Percentiles rank a stretch among this genome's conserved stretches.
These are phyloP conservation scores for Psilopsiagon aymara DNA, from an alignment of 2,113 vertebrate genomes.

Conservation along the genomic window DNA sequence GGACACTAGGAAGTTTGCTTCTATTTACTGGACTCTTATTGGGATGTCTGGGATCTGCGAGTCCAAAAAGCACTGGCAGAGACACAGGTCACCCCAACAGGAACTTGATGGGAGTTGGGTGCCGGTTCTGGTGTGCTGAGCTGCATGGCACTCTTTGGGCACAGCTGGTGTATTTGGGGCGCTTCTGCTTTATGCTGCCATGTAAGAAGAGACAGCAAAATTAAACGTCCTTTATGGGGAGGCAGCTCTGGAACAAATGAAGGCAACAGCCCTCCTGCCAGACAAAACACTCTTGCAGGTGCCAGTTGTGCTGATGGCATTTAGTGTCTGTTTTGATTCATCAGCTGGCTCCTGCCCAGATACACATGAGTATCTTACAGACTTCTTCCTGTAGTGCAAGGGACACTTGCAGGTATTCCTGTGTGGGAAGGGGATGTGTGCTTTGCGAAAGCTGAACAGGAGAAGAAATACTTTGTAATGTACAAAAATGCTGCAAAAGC, in stretches of 20 bases:
- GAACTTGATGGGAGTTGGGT: neutral
- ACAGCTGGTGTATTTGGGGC: neutral
- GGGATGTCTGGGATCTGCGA: neutral
- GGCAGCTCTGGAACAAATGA: neutral
- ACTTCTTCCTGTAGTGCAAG: neutral
- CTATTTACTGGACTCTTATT: neutral
- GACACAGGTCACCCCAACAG: neutral
- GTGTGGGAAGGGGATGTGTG: neutral
- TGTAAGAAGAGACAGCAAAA: neutral
- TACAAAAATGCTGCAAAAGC: neutral
- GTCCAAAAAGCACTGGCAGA: neutral
- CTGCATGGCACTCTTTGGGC: fast-evolving
- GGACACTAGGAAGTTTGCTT: neutral
- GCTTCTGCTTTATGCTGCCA: neutral
- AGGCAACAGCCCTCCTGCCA: neutral
- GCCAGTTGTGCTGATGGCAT: neutral
- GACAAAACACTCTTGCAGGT: neutral
- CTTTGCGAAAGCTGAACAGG: neutral
- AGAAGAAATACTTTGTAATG: neutral
- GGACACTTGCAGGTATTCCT: neutral
- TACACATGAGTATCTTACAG: neutral
- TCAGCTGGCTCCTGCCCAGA: neutral
- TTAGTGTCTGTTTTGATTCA: neutral
- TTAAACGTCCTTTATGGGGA: neutral
- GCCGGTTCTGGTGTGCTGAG: neutral